Evolutionary conservation across 2,113 vertebrate species (phyloP), one percentile per base, ranked within the genome.

Genomic region (Austrofundulus limnaeus): DNA sequence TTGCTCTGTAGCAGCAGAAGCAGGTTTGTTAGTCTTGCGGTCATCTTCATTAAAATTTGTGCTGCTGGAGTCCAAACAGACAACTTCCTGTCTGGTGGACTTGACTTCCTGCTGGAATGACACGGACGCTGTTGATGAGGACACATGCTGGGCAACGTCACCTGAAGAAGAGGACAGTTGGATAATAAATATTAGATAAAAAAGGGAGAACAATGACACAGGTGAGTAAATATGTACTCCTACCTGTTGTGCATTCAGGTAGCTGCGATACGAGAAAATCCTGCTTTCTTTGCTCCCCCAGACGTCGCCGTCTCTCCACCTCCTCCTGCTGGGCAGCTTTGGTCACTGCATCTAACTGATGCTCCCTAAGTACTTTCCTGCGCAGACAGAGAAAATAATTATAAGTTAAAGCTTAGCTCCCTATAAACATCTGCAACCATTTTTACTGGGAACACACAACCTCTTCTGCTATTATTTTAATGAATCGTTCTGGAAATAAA

Each of bases 241-340:
- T 49, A 92, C 91, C 90, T 39, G 68, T 75, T 49, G 74, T 74
- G 72, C 86, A 84, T 34, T 88, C 85, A 51, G 83, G 70, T 50
- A 85, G 79, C 51, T 93, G 88, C 15, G 91, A 90, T 45, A 89
- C 68, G 19, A 93, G 92, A 24, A 95, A 94, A 67, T 96, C 95
- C 23, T 78, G 70, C 66, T 95, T 95, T 68, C 95, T 86, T 80
- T 96, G 95, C 76, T 96, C 93, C 57, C 95, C 94, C 56, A 97
- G 90, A 25, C 95, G 93, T 39, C 92, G 94, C 64, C 94, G 92
- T 74, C 97, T 95, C 79, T 98, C 94, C 66, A 96, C 15, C 85
- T 98, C 97, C 66, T 95, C 96, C 86, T 96, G 95, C 71, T 98
- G 97, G 56, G 95, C 96, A 53, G 92, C 94, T 93, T 96, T 96